phyloP scores from a whole-genome alignment of 1,140 invertebrate genomes.

The Ceratina australensis region DNA sequence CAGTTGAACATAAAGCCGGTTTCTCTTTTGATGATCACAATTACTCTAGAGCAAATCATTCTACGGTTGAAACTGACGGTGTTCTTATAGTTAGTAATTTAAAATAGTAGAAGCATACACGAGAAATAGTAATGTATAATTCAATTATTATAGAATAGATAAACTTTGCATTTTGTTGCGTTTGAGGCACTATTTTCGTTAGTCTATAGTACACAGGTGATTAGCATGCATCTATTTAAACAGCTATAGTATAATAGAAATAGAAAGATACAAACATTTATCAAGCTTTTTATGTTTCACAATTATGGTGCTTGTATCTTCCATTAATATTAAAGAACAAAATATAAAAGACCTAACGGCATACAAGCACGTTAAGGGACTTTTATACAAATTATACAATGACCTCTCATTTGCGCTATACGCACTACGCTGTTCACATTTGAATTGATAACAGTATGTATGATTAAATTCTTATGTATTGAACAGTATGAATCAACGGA shows the following conservation, averaged over 20 bases:
- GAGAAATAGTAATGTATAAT: conserved; percentile 5
- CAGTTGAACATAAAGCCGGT: neutral
- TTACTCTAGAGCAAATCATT: conserved; percentile 13
- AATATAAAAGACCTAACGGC: conserved; percentile 1
- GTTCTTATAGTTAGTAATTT: conserved; percentile 7
- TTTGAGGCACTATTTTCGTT: conserved; percentile 19
- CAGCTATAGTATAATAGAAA: conserved; percentile 1
- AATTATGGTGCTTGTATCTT: conserved; percentile 27
- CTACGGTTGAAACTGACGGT: conserved; percentile 13
- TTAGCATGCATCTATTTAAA: conserved; percentile 29
- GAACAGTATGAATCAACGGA: conserved; percentile 89
- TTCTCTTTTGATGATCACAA: neutral
- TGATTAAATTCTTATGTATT: neutral
- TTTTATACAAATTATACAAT: neutral
- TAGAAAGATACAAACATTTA: conserved; percentile 26
- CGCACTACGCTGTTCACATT: conserved; percentile 18
- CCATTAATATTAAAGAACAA: conserved; percentile 27
- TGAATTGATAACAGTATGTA: no score
- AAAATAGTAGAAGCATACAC: neutral
- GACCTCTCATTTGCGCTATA: conserved; percentile 35
- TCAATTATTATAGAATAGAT: conserved; percentile 7
- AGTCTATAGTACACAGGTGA: conserved; percentile 22
- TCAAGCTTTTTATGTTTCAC: neutral
- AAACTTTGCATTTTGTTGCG: neutral
- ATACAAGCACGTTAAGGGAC: neutral